Conservation (phyloP, 2,797 vertebrate species). For the Takifugu rubripes region DNA sequence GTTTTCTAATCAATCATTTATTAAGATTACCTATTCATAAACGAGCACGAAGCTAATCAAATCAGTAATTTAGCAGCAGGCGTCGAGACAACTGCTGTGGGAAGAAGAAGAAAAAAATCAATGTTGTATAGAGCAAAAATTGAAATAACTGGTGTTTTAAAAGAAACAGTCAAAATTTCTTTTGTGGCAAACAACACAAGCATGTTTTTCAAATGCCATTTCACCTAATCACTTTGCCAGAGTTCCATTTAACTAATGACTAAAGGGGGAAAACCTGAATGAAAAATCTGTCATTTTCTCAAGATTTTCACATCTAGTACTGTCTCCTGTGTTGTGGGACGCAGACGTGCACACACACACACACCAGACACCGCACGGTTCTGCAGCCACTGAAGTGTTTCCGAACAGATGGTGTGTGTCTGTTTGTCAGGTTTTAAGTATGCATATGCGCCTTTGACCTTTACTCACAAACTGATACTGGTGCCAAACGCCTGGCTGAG, state of each 20-base stretch:
- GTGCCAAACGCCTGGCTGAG: constrained; percentile 55
- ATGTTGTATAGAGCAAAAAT: too few relatives aligned
- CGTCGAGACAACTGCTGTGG: not conserved
- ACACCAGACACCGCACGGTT: constrained; percentile 27
- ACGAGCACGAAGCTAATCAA: not conserved
- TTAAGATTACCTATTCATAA: not conserved
- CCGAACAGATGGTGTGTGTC: constrained; percentile 66
- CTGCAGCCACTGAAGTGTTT: constrained; percentile 42
- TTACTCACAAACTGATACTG: constrained; percentile 34
- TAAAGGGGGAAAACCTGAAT: not conserved
- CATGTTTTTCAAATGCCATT: constrained; percentile 10
- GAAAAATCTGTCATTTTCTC: too few relatives aligned
- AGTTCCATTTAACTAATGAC: constrained; percentile 18
- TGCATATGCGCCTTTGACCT: constrained; percentile 38
- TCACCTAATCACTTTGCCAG: constrained; percentile 15
- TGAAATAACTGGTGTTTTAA: not conserved
- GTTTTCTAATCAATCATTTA: not conserved
- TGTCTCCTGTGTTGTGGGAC: too few relatives aligned
- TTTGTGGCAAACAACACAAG: not conserved
- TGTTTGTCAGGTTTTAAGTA: constrained; percentile 14
- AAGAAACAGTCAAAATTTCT: not conserved
- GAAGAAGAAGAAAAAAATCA: not conserved
- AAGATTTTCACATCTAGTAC: too few relatives aligned
- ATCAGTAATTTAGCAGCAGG: not conserved
- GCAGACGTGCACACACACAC: constrained; percentile 8